A percentile compares a stretch with the other conserved stretches of the same genome.
Conservation (phyloP, 2,113 vertebrate genomes). For the Anseranas semipalmata region DNA sequence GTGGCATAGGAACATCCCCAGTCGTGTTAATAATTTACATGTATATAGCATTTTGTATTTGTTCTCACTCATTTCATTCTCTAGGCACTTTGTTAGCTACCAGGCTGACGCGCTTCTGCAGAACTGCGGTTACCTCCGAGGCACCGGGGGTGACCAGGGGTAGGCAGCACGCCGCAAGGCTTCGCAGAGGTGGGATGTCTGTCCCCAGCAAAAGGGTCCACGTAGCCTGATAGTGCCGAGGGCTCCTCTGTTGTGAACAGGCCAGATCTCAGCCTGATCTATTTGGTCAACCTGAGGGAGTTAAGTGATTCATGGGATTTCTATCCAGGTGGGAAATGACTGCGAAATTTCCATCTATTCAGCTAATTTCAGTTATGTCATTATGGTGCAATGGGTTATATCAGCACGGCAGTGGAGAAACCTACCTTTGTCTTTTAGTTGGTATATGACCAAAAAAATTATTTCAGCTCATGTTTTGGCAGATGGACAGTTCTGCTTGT, state of each 20-base stretch:
- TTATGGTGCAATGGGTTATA: neutral
- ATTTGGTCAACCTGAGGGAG: neutral
- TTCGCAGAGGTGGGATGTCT: neutral
- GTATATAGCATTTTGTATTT: neutral
- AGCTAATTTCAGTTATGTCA: neutral
- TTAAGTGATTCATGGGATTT: neutral
- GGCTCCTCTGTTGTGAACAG: neutral
- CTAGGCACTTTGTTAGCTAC: neutral
- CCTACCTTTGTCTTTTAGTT: neutral
- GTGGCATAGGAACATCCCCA: neutral
- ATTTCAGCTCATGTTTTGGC: accelerated
- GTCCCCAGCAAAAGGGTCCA: neutral
- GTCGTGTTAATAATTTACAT: neutral
- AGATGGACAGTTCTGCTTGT: accelerated
- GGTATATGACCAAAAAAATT: neutral
- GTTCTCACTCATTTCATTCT: neutral
- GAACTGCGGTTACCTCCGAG: neutral
- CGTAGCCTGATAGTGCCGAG: neutral
- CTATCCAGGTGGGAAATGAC: neutral
- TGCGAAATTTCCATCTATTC: neutral
- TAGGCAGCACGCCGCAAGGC: neutral
- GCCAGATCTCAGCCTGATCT: neutral
- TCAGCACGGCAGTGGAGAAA: neutral
- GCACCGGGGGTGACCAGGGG: too few relatives aligned
- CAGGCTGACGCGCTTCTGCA: neutral